Evolutionary conservation across 2,888 invertebrate genomes (phyloP).

Genomic region (Dysmachus trigonus): DNA sequence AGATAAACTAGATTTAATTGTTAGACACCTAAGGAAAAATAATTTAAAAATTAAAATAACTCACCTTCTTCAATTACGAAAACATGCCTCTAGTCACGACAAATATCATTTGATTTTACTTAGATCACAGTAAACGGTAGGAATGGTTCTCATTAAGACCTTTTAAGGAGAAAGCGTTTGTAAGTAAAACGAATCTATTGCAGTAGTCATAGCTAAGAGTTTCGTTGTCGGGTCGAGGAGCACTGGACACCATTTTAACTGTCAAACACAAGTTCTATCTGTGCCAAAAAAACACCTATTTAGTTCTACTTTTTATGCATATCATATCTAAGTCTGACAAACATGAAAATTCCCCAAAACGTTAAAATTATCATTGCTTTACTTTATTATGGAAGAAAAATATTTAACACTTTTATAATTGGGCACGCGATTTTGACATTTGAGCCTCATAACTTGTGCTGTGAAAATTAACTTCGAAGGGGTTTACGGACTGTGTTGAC

Average conservation of each 20-base stretch:
- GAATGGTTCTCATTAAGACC: slow-evolving; percentile 11
- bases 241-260: slow-evolving; percentile 30
- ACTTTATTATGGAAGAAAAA: neutral
- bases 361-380: neutral
- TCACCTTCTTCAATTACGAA: slow-evolving; percentile 48
- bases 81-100: slow-evolving; percentile 46
- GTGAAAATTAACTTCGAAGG: slow-evolving; percentile 49
- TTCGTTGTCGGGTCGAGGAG: neutral
- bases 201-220: neutral
- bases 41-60: neutral
- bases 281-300: neutral
- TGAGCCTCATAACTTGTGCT: slow-evolving; percentile 12
- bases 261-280: neutral
- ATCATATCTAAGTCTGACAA: neutral
- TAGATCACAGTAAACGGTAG: neutral
- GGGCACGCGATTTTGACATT: slow-evolving; percentile 50
- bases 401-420: neutral
- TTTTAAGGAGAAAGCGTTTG: neutral
- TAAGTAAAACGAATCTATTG: neutral
- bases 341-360: neutral
- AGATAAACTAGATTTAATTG: neutral
- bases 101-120: slow-evolving; percentile 42
- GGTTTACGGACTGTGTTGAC: neutral
- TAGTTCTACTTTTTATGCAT: neutral
- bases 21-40: neutral